Evolutionary conservation across 2,888 invertebrate genomes (phyloP), one percentile per base, ranked within the genome.

Genomic region (Horisme vitalbata): DNA sequence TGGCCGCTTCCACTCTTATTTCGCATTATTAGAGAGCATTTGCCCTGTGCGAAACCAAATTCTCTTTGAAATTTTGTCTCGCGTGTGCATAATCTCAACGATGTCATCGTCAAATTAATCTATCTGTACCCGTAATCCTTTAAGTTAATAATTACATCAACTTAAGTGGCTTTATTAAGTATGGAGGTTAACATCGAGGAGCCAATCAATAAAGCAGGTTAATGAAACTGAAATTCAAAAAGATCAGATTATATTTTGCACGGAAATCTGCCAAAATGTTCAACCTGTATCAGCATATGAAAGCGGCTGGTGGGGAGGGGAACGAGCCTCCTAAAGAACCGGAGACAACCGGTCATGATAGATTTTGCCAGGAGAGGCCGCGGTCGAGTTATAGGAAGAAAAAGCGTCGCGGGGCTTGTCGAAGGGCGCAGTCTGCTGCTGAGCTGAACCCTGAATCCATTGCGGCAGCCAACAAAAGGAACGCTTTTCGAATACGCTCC

Each of bases 261-360:
- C 61, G 55, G 43, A 41, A 65, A 59, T 53, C 70, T 10, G 59
- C 50, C 7, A 90, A 85, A 59, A 95, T 95, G 95, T 95, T 95
- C 74, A 95, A 95, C 64, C 81, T 95, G 50, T 94, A 95, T 65
- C 93, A 94, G 64, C 93, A 91, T 54, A 92, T 94, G 79, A 91
- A 93, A 30, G 47, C 57, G 63, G 91, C 91, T 10, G 91, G 90
- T 39, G 91, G 85, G 13, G 90, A 91, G 9, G 89, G 85, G 0
- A 36, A 30, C 3, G 92, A 85, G 61, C 91, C 89, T 14, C 83
- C 73, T 56, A 91, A 81, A 52, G 91, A 84, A 57, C 76, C 90
- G 0, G 92, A 93, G 65, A 93, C 94, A 1, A 96, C 95, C 4
- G 96, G 95, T 0, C 96, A 96, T 65, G 96, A 96, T 66, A 90